Conservation (phyloP, 2,888 invertebrate species). For the Brassicogethes aeneus region DNA sequence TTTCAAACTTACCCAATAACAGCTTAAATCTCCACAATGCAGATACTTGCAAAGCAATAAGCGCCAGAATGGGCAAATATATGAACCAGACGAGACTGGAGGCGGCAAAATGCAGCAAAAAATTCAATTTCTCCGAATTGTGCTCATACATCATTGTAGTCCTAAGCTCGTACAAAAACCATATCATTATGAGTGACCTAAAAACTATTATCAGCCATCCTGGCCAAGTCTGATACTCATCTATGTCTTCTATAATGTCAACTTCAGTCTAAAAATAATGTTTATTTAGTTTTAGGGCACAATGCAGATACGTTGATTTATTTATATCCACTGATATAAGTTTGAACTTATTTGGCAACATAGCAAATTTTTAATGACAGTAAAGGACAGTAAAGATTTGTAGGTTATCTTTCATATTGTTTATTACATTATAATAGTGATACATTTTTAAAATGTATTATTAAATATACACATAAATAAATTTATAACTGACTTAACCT, state of each 20-base stretch:
- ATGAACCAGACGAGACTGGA: conserved; percentile 98
- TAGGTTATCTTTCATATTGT: too few relatives aligned
- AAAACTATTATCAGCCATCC: conserved; percentile 90
- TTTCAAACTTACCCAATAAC: conserved; percentile 63
- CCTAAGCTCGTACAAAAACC: conserved; percentile 73
- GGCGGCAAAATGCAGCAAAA: conserved; percentile 92
- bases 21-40: conserved; percentile 94
- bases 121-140: conserved; percentile 78
- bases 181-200: conserved; percentile 75
- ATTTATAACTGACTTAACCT: too few relatives aligned
- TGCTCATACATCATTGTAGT: conserved; percentile 74
- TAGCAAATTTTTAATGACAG: too few relatives aligned
- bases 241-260: conserved; percentile 91
- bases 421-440: too few relatives aligned
- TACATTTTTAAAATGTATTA: too few relatives aligned
- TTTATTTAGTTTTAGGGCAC: conserved; percentile 1
- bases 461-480: too few relatives aligned
- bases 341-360: too few relatives aligned
- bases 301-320: too few relatives aligned
- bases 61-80: conserved; percentile 88
- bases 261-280: conserved; percentile 71
- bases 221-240: conserved; percentile 97
- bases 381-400: too few relatives aligned
- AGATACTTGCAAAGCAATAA: conserved; percentile 87
- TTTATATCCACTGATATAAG: too few relatives aligned